Base-by-base conservation (phyloP, 1,140 invertebrate genomes). In the Coboldia fuscipes region DNA sequence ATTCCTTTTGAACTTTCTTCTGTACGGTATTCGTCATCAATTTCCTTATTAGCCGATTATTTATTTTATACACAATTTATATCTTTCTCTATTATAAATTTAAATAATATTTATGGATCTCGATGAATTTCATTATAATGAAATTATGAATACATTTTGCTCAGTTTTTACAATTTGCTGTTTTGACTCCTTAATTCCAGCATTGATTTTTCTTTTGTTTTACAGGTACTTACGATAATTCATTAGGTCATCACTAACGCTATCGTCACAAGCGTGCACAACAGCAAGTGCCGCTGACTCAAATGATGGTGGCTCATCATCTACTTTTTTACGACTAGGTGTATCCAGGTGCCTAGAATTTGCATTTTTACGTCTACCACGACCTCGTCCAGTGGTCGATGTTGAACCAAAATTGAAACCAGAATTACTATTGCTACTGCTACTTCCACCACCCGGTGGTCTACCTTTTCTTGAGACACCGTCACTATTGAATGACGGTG, bases 171-270 rank as follows among this genome's bases (percentile, higher is more conserved):
- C 6, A 23, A 23, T 23, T 12, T 23, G 6, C 6, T 23, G 12
- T 23, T 6, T 23, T 6, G 12, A 23, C 22, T 6, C 14, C 27
- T 8, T 13, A 15, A n/a, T 29, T 29, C 14, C 14, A 10, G 27
- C 14, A 13, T 29, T 9, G 6, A 10, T 9, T 29, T 29, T 29
- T 29, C n/a, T 29, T 29, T 29, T 29, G 8, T 15, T 29, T 54
- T 51, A 54, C 49, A 54, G 49, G 48, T 51, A 54, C 37, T 54
- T 54, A 19, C 49, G 51, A 44, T 54, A 54, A 34, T 53, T 54
- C 23, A 49, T 45, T 41, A 54, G 38, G 39, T 54, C 49, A 16
- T 40, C 44, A 38, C 48, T 48, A 9, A 18, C 24, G 8, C 36
- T 22, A n/a, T 38, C 14, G 33, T 37, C 33, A 21, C 28, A 32